phyloP scores from a whole-genome alignment of 2,113 vertebrate genomes.

The Ursus arctos region DNA sequence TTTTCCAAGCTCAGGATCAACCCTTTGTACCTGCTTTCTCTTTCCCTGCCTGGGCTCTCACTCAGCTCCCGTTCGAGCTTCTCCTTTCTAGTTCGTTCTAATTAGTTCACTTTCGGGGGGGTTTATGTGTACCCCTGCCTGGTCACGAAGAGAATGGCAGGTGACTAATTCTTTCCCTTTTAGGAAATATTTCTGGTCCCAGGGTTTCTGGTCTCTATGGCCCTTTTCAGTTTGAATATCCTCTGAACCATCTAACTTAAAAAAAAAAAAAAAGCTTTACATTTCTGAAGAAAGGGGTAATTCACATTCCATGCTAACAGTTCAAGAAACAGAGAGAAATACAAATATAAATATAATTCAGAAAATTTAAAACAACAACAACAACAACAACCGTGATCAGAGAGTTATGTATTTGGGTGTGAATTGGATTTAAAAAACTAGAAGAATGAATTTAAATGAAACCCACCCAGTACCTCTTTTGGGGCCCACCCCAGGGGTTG shows the following conservation, averaged over 20 bases:
- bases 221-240: background rate
- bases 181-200: background rate
- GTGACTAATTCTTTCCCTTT: constrained; percentile 52
- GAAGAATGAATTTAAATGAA: background rate
- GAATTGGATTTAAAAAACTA: background rate
- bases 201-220: background rate
- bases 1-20: constrained; percentile 45
- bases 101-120: background rate
- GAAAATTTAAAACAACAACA: background rate
- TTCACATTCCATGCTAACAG: background rate
- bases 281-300: background rate
- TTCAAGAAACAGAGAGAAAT: background rate
- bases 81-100: constrained; percentile 23
- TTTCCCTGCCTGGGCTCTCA: background rate
- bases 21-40: background rate
- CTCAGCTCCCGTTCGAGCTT: background rate
- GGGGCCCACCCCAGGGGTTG: no score
- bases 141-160: background rate
- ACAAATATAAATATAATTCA: background rate
- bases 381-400: background rate
- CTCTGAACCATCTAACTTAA: background rate
- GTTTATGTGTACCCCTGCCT: constrained; percentile 48
- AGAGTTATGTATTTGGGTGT: background rate
- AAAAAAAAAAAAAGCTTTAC: background rate
- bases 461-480: no score